Evolutionary conservation across 1,140 invertebrate genomes (phyloP).

Genomic region (Drosophila ambigua): DNA sequence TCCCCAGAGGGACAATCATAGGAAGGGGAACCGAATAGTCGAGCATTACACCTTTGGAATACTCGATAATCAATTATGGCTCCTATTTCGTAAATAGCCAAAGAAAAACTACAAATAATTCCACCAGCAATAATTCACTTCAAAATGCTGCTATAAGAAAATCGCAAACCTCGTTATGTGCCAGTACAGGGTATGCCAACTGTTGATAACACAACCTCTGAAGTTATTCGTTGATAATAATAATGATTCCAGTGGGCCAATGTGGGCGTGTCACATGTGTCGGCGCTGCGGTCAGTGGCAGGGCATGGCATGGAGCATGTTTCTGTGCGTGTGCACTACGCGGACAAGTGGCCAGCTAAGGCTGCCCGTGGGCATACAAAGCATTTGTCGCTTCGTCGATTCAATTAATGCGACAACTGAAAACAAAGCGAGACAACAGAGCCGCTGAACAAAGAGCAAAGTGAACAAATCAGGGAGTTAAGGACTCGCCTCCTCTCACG

Average conservation of each 20-base stretch:
- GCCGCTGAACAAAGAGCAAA: slow-evolving; percentile 35
- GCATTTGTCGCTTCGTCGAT: slow-evolving; percentile 62
- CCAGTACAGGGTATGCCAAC: background rate
- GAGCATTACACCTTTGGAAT: background rate
- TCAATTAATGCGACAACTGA: slow-evolving; percentile 71
- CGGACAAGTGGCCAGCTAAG: slow-evolving; percentile 55
- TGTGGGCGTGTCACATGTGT: slow-evolving; percentile 14
- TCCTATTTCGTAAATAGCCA: no score
- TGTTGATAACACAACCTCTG: slow-evolving; percentile 11
- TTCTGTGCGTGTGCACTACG: slow-evolving; percentile 74
- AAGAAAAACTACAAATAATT: background rate
- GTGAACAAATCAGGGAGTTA: slow-evolving; percentile 42
- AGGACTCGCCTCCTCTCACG: slow-evolving; percentile 7
- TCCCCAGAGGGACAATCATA: slow-evolving; percentile 1
- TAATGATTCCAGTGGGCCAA: slow-evolving; percentile 23
- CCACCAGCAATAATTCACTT: no score
- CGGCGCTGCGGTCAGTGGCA: slow-evolving; percentile 34
- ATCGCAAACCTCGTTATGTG: no score
- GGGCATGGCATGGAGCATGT: slow-evolving; percentile 36
- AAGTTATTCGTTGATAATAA: slow-evolving; percentile 19
- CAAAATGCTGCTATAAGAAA: background rate
- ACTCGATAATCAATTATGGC: background rate
- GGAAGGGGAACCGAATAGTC: background rate
- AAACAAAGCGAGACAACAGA: slow-evolving; percentile 37
- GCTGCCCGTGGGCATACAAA: slow-evolving; percentile 63